Evolutionary conservation across 2,888 invertebrate species (phyloP), one percentile per base, ranked within the genome.

Genomic region (Lithophane semibrunnea): DNA sequence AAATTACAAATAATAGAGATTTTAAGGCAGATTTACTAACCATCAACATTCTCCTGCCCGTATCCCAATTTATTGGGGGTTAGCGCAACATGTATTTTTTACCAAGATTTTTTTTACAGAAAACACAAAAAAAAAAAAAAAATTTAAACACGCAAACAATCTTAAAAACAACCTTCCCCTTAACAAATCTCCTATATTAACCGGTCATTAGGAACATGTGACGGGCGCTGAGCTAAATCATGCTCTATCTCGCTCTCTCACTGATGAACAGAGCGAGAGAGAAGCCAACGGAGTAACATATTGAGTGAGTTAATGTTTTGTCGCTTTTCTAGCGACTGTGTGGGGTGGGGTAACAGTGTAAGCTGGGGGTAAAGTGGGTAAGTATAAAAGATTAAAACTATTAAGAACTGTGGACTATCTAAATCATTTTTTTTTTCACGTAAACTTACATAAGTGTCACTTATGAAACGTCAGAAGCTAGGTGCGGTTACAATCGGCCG

Each of bases 131-230:
- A 58, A 56, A 3, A 4, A 1, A 37, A 24, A 44, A 58, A 24
- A 8, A 24, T 10, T 1, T 10, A 56, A 18, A n/a, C 13, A 42
- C 7, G 47, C n/a, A 61, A 69, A n/a, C n/a, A 49, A 18, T 56
- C 3, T 9, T 0, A 24, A 44, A 9, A 8, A 37, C 42, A 1
- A 21, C 12, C 92, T 85, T 80, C 89, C 88, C 94, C 95, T 96
- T 96, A 96, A 95, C 88, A 73, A 81, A 77, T 54, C 83, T 82
- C 85, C 85, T 88, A 92, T 91, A 94, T 95, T 92, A 94, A 93
- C 90, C 90, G 88, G 88, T 92, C 94, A 93, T 96, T 95, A 95
- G 67, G 88, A 94, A 94, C 96, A 96, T 92, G 95, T 96, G 96
- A 95, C 96, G 95, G 93, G 89, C 86, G 87, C 84, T 82, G 82